These are phyloP conservation scores for Sepiola atlantica DNA, from an alignment of 2,888 invertebrate species.

Conservation along the genomic window DNA sequence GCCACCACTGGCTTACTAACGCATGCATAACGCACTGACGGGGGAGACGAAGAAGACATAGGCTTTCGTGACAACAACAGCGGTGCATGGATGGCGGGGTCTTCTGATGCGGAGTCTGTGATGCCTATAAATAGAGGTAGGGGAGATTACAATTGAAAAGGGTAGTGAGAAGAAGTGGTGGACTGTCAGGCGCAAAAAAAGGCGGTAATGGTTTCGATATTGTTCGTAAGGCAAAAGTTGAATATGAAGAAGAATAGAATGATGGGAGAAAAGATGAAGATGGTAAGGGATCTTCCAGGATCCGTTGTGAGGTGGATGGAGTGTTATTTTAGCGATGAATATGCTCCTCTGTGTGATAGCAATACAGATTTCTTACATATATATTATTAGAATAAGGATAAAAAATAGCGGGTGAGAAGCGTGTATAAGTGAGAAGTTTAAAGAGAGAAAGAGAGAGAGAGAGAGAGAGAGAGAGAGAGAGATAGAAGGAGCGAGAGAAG, in stretches of 20 bases:
- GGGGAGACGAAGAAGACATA: accelerated
- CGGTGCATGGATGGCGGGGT: not conserved
- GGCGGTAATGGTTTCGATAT: not conserved
- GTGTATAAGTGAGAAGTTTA: not conserved
- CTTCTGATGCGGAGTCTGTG: no score
- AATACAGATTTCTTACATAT: not conserved
- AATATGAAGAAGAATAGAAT: not conserved
- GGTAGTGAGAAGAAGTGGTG: not conserved
- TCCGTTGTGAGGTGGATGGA: not conserved
- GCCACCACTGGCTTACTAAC: not conserved
- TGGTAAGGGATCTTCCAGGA: not conserved
- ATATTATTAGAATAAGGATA: not conserved
- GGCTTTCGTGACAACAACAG: not conserved
- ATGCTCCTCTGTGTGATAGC: not conserved
- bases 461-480: no score
- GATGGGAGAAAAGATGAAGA: no score
- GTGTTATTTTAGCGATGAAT: not conserved
- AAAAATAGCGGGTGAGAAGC: not conserved
- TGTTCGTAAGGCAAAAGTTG: not conserved
- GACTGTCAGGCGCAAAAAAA: not conserved
- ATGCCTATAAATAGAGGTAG: no score
- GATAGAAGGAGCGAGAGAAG: no score
- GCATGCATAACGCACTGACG: not conserved
- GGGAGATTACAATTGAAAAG: not conserved
- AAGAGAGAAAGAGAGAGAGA: no score